Evolutionary conservation across 2,797 vertebrate genomes (phyloP).

Genomic region (Pogoniulus pusillus): DNA sequence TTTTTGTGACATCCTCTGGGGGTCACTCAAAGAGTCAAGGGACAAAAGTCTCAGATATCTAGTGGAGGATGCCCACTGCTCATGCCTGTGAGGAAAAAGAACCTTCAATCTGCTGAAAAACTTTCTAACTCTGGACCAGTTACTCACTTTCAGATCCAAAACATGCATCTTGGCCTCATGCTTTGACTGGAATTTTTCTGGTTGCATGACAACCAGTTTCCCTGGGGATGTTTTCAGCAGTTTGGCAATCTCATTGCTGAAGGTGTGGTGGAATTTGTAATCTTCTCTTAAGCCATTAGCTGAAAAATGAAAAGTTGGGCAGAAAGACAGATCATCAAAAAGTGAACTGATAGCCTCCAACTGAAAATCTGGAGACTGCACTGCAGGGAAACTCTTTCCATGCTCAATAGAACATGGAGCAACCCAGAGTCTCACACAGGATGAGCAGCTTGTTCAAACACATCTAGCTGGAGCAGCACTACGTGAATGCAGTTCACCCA

Average conservation of each 20-base stretch:
- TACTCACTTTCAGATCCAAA: slow-evolving; percentile 84
- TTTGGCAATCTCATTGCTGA: slow-evolving; percentile 85
- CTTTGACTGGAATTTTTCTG: slow-evolving; percentile 93
- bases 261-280: slow-evolving; percentile 92
- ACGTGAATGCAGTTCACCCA: neutral
- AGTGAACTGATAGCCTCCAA: neutral
- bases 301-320: slow-evolving; percentile 55
- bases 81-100: neutral
- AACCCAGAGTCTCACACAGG: neutral
- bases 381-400: neutral
- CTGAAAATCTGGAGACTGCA: neutral
- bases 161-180: slow-evolving; percentile 80
- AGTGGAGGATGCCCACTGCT: neutral
- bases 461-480: neutral
- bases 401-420: neutral
- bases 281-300: slow-evolving; percentile 92
- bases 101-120: neutral
- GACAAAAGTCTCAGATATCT: neutral
- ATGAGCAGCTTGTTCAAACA: neutral
- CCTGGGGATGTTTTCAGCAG: slow-evolving; percentile 85
- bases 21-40: neutral
- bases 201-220: slow-evolving; percentile 87
- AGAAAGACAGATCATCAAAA: neutral
- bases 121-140: neutral
- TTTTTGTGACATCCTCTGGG: too few relatives aligned